Evolutionary conservation across 2,113 vertebrate species (phyloP), one percentile per base, ranked within the genome.

Genomic region (Semicossyphus pulcher): DNA sequence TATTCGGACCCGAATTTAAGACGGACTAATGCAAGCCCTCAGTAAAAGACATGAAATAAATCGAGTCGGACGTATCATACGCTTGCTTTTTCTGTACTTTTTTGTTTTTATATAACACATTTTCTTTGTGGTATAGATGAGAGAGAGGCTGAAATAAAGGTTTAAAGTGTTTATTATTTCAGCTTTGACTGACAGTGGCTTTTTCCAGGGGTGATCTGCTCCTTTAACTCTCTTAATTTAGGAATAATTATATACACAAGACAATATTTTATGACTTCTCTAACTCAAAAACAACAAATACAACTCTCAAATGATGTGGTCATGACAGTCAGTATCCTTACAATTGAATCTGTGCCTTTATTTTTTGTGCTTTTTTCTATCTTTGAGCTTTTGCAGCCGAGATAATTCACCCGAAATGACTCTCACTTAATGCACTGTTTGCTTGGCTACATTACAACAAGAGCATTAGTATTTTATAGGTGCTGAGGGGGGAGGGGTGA

Each of bases 371-470:
- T 37, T 60, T 21, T 52, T 68, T 39, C 15, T 56, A 34, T 39
- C 41, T 25, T 51, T 45, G 6, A 60, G 47, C 44, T 29, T 18
- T 26, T 37, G 4, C 16, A 51, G 56, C 47, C 34, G 26, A 76
- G 21, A 47, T 16, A 16, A 49, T 18, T 28, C 7, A 32, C 52
- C 49, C 10, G 29, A 44, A 72, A 59, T 37, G 23, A 41, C 57
- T 57, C 36, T 10, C 3, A 51, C 25, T 69, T 65, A 72, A 84
- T 87, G 51, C 47, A 76, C 34, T 51, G 54, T 67, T 80, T 68
- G 41, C 76, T 84, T 83, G 86, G 82, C 85, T 54, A 72, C 82
- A 64, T 64, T 83, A 81, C 80, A 80, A 49, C 60, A 69, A 64
- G 58, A 72, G 45, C 78, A 82, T 82, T 67, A 81, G 70, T 68